A percentile compares a stretch with the other conserved stretches of the same genome.
phyloP scores from a whole-genome alignment of 2,797 vertebrate genomes.

The Pogoniulus pusillus region DNA sequence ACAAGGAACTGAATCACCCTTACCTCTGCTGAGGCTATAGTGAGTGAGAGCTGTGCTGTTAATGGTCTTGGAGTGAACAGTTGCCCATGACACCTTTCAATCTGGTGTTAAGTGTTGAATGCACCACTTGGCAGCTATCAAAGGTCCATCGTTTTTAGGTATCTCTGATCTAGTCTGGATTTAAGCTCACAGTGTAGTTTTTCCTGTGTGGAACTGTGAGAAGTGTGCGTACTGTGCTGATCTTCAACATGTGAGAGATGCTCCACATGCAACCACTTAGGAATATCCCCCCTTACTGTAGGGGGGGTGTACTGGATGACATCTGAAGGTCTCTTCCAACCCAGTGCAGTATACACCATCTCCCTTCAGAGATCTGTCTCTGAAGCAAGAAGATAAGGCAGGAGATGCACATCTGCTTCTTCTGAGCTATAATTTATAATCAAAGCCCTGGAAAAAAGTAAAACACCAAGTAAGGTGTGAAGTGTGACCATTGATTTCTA shows the following conservation, averaged over 20 bases:
- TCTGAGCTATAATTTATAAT: slow-evolving; percentile 12
- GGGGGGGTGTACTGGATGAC: no score
- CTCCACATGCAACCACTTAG: no score
- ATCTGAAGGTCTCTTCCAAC: no score
- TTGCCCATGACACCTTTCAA: background rate
- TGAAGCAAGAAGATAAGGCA: background rate
- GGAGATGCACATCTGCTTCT: slow-evolving; percentile 11
- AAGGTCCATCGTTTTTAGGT: background rate
- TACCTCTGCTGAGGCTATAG: background rate
- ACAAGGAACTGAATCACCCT: background rate
- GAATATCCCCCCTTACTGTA: no score
- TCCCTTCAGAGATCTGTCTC: background rate
- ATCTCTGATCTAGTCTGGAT: background rate
- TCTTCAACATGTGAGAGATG: background rate
- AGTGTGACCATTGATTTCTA: slow-evolving; percentile 50
- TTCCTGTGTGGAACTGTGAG: background rate
- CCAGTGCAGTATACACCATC: background rate
- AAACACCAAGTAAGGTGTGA: background rate
- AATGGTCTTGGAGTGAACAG: background rate
- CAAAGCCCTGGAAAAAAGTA: slow-evolving; percentile 19
- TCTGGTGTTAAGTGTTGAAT: background rate
- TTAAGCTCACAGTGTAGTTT: background rate
- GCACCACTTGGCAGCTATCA: rapidly evolving
- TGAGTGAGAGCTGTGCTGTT: background rate
- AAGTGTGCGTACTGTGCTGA: rapidly evolving